Base-by-base conservation (phyloP, 2,888 invertebrate species). In the Amaurobius ferox region DNA sequence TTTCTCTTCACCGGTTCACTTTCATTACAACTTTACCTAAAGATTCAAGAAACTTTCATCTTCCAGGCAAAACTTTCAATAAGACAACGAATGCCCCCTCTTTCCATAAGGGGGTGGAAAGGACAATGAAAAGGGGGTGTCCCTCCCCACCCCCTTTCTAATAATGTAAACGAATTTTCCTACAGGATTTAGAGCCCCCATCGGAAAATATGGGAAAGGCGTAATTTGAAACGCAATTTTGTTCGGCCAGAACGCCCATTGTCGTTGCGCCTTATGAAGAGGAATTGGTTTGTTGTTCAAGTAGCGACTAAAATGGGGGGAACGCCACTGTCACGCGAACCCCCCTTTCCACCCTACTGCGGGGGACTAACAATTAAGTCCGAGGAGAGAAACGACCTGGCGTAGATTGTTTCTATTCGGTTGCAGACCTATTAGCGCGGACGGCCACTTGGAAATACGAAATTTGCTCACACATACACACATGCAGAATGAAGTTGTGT, bases 191-290 rank as follows among this genome's bases (percentile, higher is more conserved):
- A 71, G 76, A 77, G 40, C 76, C 29, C 67, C 83, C 71, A 83
- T 72, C 83, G 83, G 83, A 83, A 83, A 83, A 83, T 83, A 83
- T 83, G 83, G 70, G 83, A 71, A 67, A 77, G 83, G 66, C 83
- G 83, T 83, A 83, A 83, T 83, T 83, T 83, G 83, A 83, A 83
- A 83, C 83, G 83, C 77, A 83, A 83, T 83, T 83, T 83, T 83
- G 83, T 66, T 72, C 40, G 73, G 71, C 71, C 79, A 64, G 72
- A 71, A 71, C 73, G 35, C 48, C 83, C 83, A 77, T 83, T 83
- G 83, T 83, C 83, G 83, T 66, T 70, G 77, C 77, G 71, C 83
- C 35, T 83, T 83, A 83, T 83, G 83, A 83, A 83, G 83, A 77
- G 83, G 71, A 83, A 83, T 83, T 77, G 83, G 83, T 77, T 83